Evolutionary conservation across 2,113 vertebrate genomes (phyloP), one percentile per base, ranked within the genome.

Genomic region (Mirounga angustirostris): DNA sequence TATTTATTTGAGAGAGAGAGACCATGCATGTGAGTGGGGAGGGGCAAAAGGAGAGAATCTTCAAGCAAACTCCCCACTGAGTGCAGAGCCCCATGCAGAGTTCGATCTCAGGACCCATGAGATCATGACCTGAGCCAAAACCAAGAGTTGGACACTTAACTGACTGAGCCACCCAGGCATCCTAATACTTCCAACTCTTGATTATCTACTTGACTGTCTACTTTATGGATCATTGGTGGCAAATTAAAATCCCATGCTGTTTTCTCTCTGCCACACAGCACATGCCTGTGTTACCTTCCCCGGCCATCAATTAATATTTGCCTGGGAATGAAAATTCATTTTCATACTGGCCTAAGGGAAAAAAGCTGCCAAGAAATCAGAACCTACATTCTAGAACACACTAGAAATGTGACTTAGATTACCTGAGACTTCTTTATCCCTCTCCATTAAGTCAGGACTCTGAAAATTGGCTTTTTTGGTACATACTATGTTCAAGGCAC

Each of bases 241-340:
- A 92, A 94, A 90, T 76, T 81, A 92, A 89, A 76, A 92, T 86
- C 36, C 74, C 73, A 94, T 74, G 11, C 59, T 78, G 14, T 30
- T 86, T 94, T 92, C 19, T 67, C 65, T 92, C 58, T 94, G 73
- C 14, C 24, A 71, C 73, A 76, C 12, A 76, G 26, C 40, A 82
- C 56, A 7, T 82, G 30, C 85, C 65, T 96, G 15, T 96, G 36
- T 12, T 89, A 69, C 50, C 58, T 89, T 85, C 58, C 13, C 13
- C 58, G 40, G 63, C 10, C 36, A 90, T 67, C 65, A 94, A 92
- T 86, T 94, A 95, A 69, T 74, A 85, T 82, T 93, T 97, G 30
- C 33, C 74, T 89, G 94, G 40, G 4, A 89, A 86, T 92, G 7
- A 92, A 96, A 86, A 78, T 82, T 86, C 43, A 92, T 90, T 92